Base-by-base conservation (phyloP, 1,140 invertebrate genomes). In the Scaptomyza hsui region DNA sequence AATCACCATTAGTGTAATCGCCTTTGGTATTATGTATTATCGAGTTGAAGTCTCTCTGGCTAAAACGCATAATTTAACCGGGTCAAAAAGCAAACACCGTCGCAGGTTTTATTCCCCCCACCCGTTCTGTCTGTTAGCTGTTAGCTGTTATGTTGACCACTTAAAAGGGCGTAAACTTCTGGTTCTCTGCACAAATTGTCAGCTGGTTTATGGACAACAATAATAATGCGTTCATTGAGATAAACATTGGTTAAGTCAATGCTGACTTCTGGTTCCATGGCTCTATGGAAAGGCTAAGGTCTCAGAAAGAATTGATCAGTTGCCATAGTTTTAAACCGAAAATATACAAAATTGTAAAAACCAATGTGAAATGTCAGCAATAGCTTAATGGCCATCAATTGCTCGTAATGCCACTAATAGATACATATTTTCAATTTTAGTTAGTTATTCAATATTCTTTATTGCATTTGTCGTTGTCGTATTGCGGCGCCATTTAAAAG, bases 1-100 rank as follows among this genome's bases (percentile, higher is more conserved):
- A 86, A 85, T 85, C 81, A 86, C 82, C 82, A 85, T 85, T 85
- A 81, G 77, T 86, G 77, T 86, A 86, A 85, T 83, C 80, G 80
- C 68, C 76, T 85, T 85, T 85, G 72, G 80, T 85, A 85, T 76
- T 83, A 80, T 67, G 67, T 72, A 83, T 83, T 79, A 75, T 85
- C 79, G 72, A 41, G 64, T 76, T 49, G 47, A 49, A 35, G 42
- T 65, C 55, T 19, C 29, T 64, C 39, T 59, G 32, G 39, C 39
- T 41, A 15, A 37, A 47, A 12, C 76, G 63, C 80, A 83, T 83
- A 85, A 83, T 79, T 85, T 85, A 79, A 85, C 73, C 45, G 60
- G 80, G 72, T 79, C 79, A 85, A 70, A 71, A 32, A 63, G 48
- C 37, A 19, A 62, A 51, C 57, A 29, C 29, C 62, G 78, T 59